Base-by-base conservation (phyloP, 2,888 invertebrate species). In the Drosophila stalkeri region DNA sequence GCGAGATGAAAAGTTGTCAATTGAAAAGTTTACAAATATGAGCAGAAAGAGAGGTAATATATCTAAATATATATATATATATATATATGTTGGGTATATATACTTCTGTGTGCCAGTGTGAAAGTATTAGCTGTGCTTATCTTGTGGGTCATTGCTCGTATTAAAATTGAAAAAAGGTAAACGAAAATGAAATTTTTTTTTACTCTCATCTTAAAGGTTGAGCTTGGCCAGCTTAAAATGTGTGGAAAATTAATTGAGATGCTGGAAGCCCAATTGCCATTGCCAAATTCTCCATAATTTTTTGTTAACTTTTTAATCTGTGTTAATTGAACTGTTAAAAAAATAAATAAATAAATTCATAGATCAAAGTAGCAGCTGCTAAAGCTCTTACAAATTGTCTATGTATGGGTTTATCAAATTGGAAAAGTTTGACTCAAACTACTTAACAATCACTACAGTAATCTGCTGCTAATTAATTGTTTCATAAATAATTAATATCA, bases 1-100 rank as follows among this genome's bases (percentile, higher is more conserved):
- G 39, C 43, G 64, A 64, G 66, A 79, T 60, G 71, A 74, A 89
- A 85, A 89, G 82, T 85, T 85, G 89, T 81, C 85, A 89, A 89
- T 80, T 84, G 77, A 79, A 86, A 89, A 89, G 89, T 85, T 85
- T 68, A 51, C 60, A 63, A 49, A 60, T 63, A 63, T 72, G 52
- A 23, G 18, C 31, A 11, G 62, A 39, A 20, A 46, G 23, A 16
- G 27, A 31, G 31, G 11, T n/a, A 3, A 51, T 14, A 33, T 16
- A 18, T 52, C 11, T 5, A 23, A 23, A 23, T 23, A 23, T 23
- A 27, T 27, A 5, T 27, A 23, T n/a, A n/a, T n/a, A n/a, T n/a
- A 23, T 23, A 23, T 23, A 27, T 27, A 5, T 27, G 14, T 46
- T 20, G 11, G 11, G 6, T 51, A 2, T 23, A 23, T 52, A 37